These are phyloP conservation scores for Macrocentrus cingulum DNA, from an alignment of 1,140 invertebrate species.

Conservation along the genomic window DNA sequence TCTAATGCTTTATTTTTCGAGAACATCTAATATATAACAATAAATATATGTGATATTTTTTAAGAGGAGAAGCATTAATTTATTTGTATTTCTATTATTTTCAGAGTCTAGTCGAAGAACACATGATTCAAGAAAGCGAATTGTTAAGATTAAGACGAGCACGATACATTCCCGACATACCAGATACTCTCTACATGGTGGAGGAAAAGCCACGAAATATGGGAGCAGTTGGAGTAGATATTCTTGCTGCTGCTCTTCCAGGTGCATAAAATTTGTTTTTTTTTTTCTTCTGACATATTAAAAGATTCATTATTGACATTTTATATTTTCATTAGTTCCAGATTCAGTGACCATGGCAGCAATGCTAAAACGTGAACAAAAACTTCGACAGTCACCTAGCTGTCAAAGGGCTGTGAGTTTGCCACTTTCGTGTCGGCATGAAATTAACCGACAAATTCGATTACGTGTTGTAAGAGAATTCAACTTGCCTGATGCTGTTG, in stretches of 20 bases:
- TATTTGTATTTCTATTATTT: background rate
- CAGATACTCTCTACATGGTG: slow-evolving; percentile 94
- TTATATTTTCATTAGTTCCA: slow-evolving; percentile 61
- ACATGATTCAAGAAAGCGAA: slow-evolving; percentile 78
- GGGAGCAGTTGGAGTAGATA: slow-evolving; percentile 66
- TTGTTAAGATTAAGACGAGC: slow-evolving; percentile 71
- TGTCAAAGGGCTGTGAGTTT: slow-evolving; percentile 76
- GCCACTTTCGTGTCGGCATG: slow-evolving; percentile 73
- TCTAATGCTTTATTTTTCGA: too few relatives aligned
- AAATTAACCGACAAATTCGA: slow-evolving; percentile 78
- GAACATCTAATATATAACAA: too few relatives aligned
- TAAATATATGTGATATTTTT: too few relatives aligned
- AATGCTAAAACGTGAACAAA: slow-evolving; percentile 85
- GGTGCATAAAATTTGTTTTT: slow-evolving; percentile 47
- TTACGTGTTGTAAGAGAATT: slow-evolving; percentile 90
- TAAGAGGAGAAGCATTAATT: too few relatives aligned
- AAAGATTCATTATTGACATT: slow-evolving; percentile 4
- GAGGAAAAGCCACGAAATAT: slow-evolving; percentile 65
- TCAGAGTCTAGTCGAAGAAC: slow-evolving; percentile 82
- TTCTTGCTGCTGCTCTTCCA: slow-evolving; percentile 64
- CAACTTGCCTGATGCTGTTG: slow-evolving; percentile 88
- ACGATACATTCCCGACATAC: slow-evolving; percentile 76
- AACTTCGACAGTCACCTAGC: slow-evolving; percentile 77
- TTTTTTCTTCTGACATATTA: slow-evolving; percentile 2
- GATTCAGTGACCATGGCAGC: slow-evolving; percentile 73